Base-by-base conservation (phyloP, 2,113 vertebrate genomes). In the Petroica traversi region DNA sequence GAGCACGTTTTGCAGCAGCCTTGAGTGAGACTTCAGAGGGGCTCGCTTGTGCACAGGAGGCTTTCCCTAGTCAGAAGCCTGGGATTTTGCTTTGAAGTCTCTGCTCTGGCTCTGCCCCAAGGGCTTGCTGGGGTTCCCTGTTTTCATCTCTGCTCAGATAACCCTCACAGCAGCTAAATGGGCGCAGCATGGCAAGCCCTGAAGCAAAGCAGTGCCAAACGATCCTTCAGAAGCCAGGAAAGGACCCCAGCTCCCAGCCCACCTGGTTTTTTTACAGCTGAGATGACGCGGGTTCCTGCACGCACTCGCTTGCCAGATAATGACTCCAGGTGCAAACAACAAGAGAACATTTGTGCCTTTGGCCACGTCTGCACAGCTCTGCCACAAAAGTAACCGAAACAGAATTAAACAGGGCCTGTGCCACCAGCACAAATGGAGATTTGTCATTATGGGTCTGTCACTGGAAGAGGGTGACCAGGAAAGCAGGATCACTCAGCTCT, bases 111-210 rank as follows among this genome's bases (percentile, higher is more conserved):
- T 94, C 45, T 88, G 62, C 82, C 74, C 66, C 41, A 43, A 45
- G 54, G 88, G 23, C 72, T 89, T 36, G 19, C 45, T 46, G 81
- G 57, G n/a, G 45, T 73, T 85, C 74, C 41, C 31, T 49, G 62
- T 45, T 63, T 66, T 19, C 87, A 85, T 52, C 36, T 72, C 67
- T 58, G 71, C 66, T 82, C 36, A 88, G 92, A 97, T 93, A 96
- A 88, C 19, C 59, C 85, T 83, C 85, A 34, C 18, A 33, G 5
- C 1, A 9, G 28, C 24, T 79, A 79, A 82, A 85, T 34, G 64
- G 57, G 54, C 3, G 57, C 28, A 68, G 36, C n/a, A 19, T 3
- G 5, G 61, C 48, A 51, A 85, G 48, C 40, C 31, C 41, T 31
- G 51, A 77, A 22, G 34, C 29, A 81, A 74, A 71, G 69, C 66